Percentiles rank a stretch among this genome's conserved stretches.
Evolutionary conservation across 2,888 invertebrate genomes (phyloP).

Genomic region (Apantesis nais): DNA sequence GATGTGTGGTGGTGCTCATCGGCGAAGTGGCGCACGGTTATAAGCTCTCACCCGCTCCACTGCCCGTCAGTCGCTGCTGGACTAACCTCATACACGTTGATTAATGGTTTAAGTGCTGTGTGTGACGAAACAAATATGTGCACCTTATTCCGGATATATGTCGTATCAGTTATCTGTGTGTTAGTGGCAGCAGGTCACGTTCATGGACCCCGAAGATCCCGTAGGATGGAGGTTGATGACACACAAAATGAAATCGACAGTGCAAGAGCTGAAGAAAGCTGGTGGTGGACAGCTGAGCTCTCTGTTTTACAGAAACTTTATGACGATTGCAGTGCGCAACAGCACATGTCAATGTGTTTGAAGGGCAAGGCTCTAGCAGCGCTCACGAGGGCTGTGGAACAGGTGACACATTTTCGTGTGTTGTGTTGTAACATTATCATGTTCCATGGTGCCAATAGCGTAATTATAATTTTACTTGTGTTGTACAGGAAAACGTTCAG

Average conservation of each 20-base stretch:
- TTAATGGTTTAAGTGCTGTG: slow-evolving; percentile 77
- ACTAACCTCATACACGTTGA: slow-evolving; percentile 77
- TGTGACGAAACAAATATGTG: slow-evolving; percentile 77
- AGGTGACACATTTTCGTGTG: slow-evolving; percentile 69
- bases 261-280: slow-evolving; percentile 79
- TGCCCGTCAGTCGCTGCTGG: slow-evolving; percentile 78
- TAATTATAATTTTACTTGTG: slow-evolving; percentile 63
- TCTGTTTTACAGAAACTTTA: slow-evolving; percentile 86
- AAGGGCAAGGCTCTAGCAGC: slow-evolving; percentile 87
- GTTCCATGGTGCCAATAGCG: slow-evolving; percentile 54
- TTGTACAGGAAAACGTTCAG: slow-evolving; percentile 85
- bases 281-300: slow-evolving; percentile 86
- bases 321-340: slow-evolving; percentile 87
- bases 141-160: slow-evolving; percentile 78
- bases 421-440: slow-evolving; percentile 33
- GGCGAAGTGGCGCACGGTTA: slow-evolving; percentile 81
- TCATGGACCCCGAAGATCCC: slow-evolving; percentile 77
- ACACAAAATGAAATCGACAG: slow-evolving; percentile 81
- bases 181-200: slow-evolving; percentile 74
- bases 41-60: slow-evolving; percentile 78
- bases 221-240: slow-evolving; percentile 76
- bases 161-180: slow-evolving; percentile 76
- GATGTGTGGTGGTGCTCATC: slow-evolving; percentile 84
- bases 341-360: slow-evolving; percentile 86
- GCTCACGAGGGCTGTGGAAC: slow-evolving; percentile 86